A percentile compares a stretch with the other conserved stretches of the same genome.
phyloP scores from a whole-genome alignment of 2,797 vertebrate species.

The Brachyalestes nurse region DNA sequence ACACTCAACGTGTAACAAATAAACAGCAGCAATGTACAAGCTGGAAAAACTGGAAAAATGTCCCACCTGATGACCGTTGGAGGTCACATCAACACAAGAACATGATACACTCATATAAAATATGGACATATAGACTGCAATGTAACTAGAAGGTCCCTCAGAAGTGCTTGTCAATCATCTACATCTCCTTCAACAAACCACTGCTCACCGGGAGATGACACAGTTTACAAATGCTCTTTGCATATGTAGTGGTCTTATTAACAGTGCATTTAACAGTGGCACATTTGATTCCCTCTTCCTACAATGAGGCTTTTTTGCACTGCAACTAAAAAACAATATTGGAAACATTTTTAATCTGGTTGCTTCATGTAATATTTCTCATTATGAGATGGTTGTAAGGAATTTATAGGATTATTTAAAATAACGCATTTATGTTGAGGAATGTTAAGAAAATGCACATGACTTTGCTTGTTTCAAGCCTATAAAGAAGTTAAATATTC shows the following conservation, averaged over 20 bases:
- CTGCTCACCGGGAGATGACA: not conserved
- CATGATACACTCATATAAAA: constrained; percentile 33
- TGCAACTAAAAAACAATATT: not conserved
- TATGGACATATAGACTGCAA: not conserved
- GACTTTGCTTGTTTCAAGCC: too few species aligned
- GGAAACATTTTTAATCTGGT: too few species aligned
- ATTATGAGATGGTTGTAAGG: too few species aligned
- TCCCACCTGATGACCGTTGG: constrained; percentile 25
- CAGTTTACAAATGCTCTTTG: constrained; percentile 41
- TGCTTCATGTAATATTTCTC: too few species aligned
- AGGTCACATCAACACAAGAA: constrained; percentile 19
- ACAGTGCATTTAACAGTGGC: constrained; percentile 29
- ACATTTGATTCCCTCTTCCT: constrained; percentile 1
- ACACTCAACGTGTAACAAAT: not conserved
- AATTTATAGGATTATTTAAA: too few species aligned
- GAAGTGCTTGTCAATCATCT: constrained; percentile 9
- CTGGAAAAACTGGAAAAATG: not conserved
- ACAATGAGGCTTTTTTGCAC: too few species aligned
- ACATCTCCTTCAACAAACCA: constrained; percentile 10
- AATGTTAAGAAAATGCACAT: too few species aligned
- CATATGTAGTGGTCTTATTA: constrained; percentile 47
- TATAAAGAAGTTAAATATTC: too few species aligned
- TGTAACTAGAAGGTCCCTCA: constrained; percentile 30
- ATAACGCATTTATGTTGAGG: too few species aligned
- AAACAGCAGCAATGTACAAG: constrained; percentile 7